These are phyloP conservation scores for Troides oblongomaculatus DNA, from an alignment of 2,888 invertebrate species.

Conservation along the genomic window DNA sequence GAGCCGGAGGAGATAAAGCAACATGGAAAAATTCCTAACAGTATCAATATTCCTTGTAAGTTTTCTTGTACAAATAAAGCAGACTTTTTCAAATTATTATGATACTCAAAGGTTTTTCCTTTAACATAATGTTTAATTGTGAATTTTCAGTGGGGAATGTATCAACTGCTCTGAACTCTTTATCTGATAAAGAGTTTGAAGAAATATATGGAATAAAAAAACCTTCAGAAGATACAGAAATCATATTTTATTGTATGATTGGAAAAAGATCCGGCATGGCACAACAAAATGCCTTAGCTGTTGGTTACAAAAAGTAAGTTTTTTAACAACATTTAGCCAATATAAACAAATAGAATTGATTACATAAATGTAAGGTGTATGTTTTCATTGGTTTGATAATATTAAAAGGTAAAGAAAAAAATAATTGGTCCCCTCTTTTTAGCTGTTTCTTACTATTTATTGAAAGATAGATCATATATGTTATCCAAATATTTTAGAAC, in stretches of 20 bases:
- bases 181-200: constrained; percentile 77
- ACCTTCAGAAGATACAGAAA: constrained; percentile 77
- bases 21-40: constrained; percentile 85
- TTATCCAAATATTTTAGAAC: too few species aligned
- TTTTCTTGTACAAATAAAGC: constrained; percentile 31
- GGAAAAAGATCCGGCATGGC: constrained; percentile 84
- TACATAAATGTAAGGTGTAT: too few species aligned
- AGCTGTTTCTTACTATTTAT: too few species aligned
- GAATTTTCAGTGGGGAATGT: constrained; percentile 76
- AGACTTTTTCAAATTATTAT: not conserved
- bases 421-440: too few species aligned
- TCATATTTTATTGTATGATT: constrained; percentile 85
- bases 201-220: constrained; percentile 79
- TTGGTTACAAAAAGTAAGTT: constrained; percentile 82
- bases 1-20: constrained; percentile 86
- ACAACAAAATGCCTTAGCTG: constrained; percentile 75
- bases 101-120: constrained; percentile 1
- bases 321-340: not conserved
- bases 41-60: constrained; percentile 88
- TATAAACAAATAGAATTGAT: too few species aligned
- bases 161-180: constrained; percentile 58
- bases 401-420: too few species aligned
- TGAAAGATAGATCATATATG: too few species aligned
- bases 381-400: too few species aligned
- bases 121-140: constrained; percentile 5